Evolutionary conservation across 1,140 invertebrate genomes (phyloP).

Genomic region (Octopus sinensis): DNA sequence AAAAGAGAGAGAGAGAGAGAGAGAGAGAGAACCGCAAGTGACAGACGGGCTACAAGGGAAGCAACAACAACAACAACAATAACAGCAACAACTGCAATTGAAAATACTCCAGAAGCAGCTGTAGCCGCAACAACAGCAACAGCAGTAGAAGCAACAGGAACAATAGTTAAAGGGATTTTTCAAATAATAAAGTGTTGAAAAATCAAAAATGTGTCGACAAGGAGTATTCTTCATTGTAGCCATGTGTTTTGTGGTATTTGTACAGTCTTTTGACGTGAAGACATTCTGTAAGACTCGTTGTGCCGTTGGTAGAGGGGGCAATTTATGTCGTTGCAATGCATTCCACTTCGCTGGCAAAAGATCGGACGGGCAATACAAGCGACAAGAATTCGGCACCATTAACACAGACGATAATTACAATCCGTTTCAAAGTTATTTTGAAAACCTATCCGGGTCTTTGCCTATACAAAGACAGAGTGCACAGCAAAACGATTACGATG

Average conservation of each 20-base stretch:
- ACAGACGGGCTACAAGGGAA: no score
- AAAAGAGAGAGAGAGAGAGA: no score
- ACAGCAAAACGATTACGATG: no score
- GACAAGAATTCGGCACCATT: no score
- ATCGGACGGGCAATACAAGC: background rate
- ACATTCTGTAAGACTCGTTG: constrained; percentile 21
- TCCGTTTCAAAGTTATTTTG: no score
- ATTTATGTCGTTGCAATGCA: constrained; percentile 28
- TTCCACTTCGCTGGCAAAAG: constrained; percentile 31
- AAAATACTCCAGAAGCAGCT: background rate
- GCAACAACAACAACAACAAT: background rate
- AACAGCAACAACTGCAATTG: background rate
- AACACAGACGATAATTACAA: no score
- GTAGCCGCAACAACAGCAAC: background rate
- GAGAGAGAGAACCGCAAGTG: no score
- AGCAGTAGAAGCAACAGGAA: background rate
- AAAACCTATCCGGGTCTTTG: no score
- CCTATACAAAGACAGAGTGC: no score
- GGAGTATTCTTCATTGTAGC: background rate
- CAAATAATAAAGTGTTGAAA: background rate
- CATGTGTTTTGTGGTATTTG: background rate
- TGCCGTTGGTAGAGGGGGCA: constrained; percentile 23
- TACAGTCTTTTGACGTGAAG: constrained; percentile 16
- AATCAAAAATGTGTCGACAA: background rate
- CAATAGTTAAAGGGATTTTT: background rate